Conservation (phyloP, 2,888 invertebrate species). For the Aradus depressus region DNA sequence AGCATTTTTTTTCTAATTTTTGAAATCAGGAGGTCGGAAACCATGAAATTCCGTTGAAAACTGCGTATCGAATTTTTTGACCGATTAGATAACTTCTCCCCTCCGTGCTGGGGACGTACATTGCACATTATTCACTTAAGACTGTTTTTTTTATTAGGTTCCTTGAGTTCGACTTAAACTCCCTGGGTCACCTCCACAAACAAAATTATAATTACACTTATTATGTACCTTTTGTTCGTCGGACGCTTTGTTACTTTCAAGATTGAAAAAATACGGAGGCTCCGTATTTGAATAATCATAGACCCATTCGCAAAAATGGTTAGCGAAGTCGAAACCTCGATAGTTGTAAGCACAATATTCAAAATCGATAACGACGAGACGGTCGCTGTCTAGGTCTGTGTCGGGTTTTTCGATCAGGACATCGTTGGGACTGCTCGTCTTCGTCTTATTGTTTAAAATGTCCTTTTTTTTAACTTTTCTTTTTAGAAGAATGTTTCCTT, state of each 20-base stretch:
- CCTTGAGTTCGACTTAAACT: too few species aligned
- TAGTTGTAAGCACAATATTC: conserved; percentile 94
- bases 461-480: conserved; percentile 39
- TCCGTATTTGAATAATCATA: conserved; percentile 74
- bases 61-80: too few species aligned
- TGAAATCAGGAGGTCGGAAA: too few species aligned
- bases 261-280: conserved; percentile 63
- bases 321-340: conserved; percentile 85
- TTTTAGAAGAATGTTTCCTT: conserved; percentile 58
- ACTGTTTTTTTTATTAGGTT: too few species aligned
- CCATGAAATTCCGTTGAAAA: too few species aligned
- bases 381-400: conserved; percentile 39
- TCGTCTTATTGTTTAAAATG: conserved; percentile 11
- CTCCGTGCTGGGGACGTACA: too few species aligned
- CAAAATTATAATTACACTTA: background rate
- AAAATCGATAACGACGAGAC: conserved; percentile 75
- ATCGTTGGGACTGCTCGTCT: conserved; percentile 1
- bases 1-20: too few species aligned
- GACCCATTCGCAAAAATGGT: conserved; percentile 88
- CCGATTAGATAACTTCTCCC: too few species aligned
- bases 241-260: conserved; percentile 19
- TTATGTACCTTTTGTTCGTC: conserved; percentile 23
- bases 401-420: conserved; percentile 1
- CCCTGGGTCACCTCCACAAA: too few species aligned
- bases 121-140: too few species aligned